Evolutionary conservation across 2,113 vertebrate species (phyloP), one percentile per base, ranked within the genome.

Genomic region (Bubalus kerabau): DNA sequence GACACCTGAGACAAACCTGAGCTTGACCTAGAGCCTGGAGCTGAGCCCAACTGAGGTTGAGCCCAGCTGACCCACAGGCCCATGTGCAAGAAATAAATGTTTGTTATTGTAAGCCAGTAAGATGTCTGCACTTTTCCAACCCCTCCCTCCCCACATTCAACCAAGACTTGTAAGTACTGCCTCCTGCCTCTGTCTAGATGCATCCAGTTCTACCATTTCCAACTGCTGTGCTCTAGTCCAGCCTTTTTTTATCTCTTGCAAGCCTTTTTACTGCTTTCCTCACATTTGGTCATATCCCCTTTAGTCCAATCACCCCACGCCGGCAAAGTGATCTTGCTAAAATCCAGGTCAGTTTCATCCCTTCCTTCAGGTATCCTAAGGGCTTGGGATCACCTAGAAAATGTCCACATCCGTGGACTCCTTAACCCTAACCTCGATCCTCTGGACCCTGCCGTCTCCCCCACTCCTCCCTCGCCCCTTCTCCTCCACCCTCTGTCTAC

Each of bases 381-480:
- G 21, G 50, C 74, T 93, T 26, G 14, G 30, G 0, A 2, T 48
- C 26, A 5, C 32, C 17, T 50, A 32, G 54, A 46, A 43, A 90
- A 36, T 3, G 7, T 32, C 76, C 50, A 36, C 30, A 17, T 21
- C 11, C 14, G 1, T 23, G 48, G n/a, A 26, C 12, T 74, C 36
- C 36, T 74, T 74, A 74, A 74, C 71, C 36, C 36, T 74, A 43
- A 40, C 71, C 32, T 59, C 0, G 1, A 10, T 43, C 11, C n/a
- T 24, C 46, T 13, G 64, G 78, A 14, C 10, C 6, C 36, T 21
- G 21, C 4, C 0, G n/a, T 26, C 30, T 43, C 43, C 60, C 52
- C 64, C 0, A 0, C 24, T 24, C 14, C 80, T 26, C n/a, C 40
- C 46, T 52, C 14, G 11, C 21, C 1, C 5, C 19, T 16, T 46